Evolutionary conservation across 2,888 invertebrate genomes (phyloP), one percentile per base, ranked within the genome.

Genomic region (Byasa hedistus): DNA sequence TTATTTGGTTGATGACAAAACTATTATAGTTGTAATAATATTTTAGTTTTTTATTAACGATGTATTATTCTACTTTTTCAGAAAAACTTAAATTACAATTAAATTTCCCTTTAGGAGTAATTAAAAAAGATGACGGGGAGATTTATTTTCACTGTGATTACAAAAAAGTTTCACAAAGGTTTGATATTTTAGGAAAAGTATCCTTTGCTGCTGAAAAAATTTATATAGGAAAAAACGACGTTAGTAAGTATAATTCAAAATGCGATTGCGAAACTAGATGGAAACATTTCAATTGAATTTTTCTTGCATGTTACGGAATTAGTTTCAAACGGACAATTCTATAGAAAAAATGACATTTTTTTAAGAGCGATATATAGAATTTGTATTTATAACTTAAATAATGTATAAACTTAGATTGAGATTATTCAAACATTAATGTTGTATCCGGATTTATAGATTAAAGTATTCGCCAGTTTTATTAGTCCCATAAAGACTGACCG

Each of bases 61-160:
- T 48, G 12, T 15, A 39, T 10, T 27, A 32, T 12, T 2, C 15
- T 39, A 12, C n/a, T 60, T 59, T 79, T 77, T 12, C 73, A 84
- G 83, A 79, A 27, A 72, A 83, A 57, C 56, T 83, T 3, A 71
- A 71, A 15, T 27, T 86, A n/a, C 74, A 68, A 21, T 76, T 80
- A 8, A 75, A 76, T 22, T 80, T 78, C 39, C 80, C 81, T 0
- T 71, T 81, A 27, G 51, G 63, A 2, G 71, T 73, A 8, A 72
- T 74, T 12, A 80, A 76, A 68, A 78, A 71, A 22, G 72, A 74
- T 8, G 74, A 85, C 61, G 84, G 80, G 4, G 80, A 84, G 51
- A 78, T 78, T 19, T 84, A 83, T 62, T 73, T 85, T 19, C 75
- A 77, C 65, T 74, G 78, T 64, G 69, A 74, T 54, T 75, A 75